Evolutionary conservation across 2,797 vertebrate genomes (phyloP).

Genomic region (Sebastes oblongus): DNA sequence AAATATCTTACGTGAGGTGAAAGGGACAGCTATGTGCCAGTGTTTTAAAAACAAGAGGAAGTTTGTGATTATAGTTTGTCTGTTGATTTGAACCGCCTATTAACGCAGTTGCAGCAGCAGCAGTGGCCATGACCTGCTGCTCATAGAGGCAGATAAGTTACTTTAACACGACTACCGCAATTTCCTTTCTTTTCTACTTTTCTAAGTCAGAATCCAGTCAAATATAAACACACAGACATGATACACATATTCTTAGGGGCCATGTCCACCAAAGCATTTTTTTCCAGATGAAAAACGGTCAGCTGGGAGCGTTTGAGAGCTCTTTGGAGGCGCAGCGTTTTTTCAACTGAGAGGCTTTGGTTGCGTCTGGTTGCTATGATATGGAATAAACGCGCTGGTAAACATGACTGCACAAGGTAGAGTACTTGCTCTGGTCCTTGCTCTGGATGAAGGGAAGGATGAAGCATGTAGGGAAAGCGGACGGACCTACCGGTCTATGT

Average conservation of each 20-base stretch:
- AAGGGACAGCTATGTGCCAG: neutral
- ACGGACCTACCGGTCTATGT: rapidly evolving
- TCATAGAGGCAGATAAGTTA: neutral
- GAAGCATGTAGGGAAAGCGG: too few relatives aligned
- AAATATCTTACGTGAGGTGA: too few relatives aligned
- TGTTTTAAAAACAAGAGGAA: neutral
- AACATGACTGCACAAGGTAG: too few relatives aligned
- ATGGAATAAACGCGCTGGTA: too few relatives aligned
- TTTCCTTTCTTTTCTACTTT: neutral
- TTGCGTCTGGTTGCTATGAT: too few relatives aligned
- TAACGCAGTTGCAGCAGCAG: neutral
- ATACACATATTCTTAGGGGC: neutral
- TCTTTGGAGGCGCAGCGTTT: too few relatives aligned
- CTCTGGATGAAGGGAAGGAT: too few relatives aligned
- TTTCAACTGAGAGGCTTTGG: too few relatives aligned
- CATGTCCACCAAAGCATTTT: too few relatives aligned
- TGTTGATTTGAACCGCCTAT: too few relatives aligned
- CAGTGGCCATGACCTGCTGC: neutral
- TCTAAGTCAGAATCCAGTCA: neutral
- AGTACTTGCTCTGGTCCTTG: too few relatives aligned
- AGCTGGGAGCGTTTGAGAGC: rapidly evolving
- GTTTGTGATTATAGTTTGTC: neutral
- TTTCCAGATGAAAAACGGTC: too few relatives aligned
- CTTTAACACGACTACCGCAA: neutral
- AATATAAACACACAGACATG: neutral